These are phyloP conservation scores for Anneissia japonica DNA, from an alignment of 35 echinoderm and acorn worm species.

Conservation along the genomic window DNA sequence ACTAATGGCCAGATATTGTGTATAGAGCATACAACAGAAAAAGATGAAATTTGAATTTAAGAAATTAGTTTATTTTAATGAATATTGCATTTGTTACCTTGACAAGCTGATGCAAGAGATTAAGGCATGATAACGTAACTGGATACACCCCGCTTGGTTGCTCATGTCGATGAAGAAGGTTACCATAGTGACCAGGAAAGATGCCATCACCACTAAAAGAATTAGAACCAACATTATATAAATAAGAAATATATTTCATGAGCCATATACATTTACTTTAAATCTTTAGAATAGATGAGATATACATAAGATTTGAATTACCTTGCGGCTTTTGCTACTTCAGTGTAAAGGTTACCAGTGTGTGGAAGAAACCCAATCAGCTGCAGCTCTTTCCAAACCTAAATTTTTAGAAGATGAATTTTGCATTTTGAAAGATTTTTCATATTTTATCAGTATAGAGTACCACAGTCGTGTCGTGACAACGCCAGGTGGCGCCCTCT, in stretches of 20 bases:
- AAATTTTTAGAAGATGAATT: neutral
- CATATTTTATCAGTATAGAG: too few species aligned
- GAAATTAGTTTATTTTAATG: too few species aligned
- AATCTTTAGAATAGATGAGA: neutral
- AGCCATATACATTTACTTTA: too few species aligned
- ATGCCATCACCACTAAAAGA: conserved; percentile 73
- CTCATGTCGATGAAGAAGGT: conserved; percentile 55
- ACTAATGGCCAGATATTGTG: too few species aligned
- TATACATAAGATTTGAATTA: conserved; percentile 26
- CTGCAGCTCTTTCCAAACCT: conserved; percentile 78
- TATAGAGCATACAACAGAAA: too few species aligned
- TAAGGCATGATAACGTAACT: conserved; percentile 64
- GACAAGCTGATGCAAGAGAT: conserved; percentile 49
- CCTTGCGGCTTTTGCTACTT: conserved; percentile 71
- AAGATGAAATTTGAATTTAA: too few species aligned
- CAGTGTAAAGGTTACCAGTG: conserved; percentile 79
- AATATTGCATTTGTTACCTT: conserved; percentile 55
- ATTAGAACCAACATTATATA: too few species aligned
- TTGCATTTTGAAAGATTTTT: too few species aligned
- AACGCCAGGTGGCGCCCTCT: too few species aligned
- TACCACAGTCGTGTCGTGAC: too few species aligned
- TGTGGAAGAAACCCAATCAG: conserved; percentile 74
- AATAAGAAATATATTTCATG: too few species aligned
- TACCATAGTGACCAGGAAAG: conserved; percentile 77
- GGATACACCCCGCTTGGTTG: conserved; percentile 55